Evolutionary conservation across 2,888 invertebrate genomes (phyloP).

Genomic region (Spicauda simplicius): DNA sequence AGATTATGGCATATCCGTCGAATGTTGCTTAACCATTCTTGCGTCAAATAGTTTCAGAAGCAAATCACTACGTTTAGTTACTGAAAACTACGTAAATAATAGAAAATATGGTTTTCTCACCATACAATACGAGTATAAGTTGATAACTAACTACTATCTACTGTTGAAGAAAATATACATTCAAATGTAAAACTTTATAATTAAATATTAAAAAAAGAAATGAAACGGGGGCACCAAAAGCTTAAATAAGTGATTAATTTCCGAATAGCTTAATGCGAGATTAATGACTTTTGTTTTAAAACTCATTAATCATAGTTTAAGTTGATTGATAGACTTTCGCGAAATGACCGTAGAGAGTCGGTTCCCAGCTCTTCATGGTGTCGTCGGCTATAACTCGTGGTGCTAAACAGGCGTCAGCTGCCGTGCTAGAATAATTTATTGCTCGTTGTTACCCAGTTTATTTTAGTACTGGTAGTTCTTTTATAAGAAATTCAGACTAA

Average conservation of each 20-base stretch:
- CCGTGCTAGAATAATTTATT: slow-evolving; percentile 45
- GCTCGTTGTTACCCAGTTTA: slow-evolving; percentile 49
- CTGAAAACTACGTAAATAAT: too few species aligned
- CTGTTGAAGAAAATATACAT: neutral
- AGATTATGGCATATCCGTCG: too few species aligned
- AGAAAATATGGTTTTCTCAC: too few species aligned
- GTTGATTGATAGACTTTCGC: slow-evolving; percentile 53
- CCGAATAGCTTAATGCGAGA: slow-evolving; percentile 19
- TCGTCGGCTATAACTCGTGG: slow-evolving; percentile 12
- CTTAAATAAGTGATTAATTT: neutral
- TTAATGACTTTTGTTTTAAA: slow-evolving; percentile 24
- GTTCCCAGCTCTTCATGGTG: slow-evolving; percentile 24
- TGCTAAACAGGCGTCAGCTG: slow-evolving; percentile 41
- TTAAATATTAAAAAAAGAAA: neutral
- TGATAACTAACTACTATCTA: neutral
- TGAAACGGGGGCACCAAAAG: slow-evolving; percentile 6
- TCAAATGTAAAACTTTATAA: neutral
- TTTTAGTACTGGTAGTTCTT: neutral
- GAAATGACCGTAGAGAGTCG: slow-evolving; percentile 38
- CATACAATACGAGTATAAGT: too few species aligned
- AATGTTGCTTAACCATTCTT: too few species aligned
- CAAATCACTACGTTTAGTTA: too few species aligned
- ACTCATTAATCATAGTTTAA: slow-evolving; percentile 48
- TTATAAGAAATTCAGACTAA: too few species aligned
- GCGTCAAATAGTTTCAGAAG: too few species aligned